Evolutionary conservation across 2,888 invertebrate species (phyloP).

Genomic region (Torymus auratus): DNA sequence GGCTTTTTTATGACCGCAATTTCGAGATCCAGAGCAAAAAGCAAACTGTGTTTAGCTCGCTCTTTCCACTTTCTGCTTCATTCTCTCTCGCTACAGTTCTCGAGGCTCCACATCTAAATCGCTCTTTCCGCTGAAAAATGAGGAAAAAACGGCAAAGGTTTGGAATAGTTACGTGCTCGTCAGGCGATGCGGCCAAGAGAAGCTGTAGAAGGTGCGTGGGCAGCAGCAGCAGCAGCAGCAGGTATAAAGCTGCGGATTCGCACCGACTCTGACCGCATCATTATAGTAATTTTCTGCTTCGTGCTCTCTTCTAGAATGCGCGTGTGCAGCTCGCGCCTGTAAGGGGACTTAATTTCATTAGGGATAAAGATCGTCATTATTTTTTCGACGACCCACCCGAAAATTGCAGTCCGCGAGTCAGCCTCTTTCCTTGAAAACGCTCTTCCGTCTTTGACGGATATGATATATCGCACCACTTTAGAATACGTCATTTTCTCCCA

Average conservation of each 20-base stretch:
- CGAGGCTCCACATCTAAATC: conserved; percentile 46
- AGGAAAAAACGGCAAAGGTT: conserved; percentile 58
- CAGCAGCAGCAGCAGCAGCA: background rate
- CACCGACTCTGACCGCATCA: conserved; percentile 65
- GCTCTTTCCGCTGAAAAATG: conserved; percentile 58
- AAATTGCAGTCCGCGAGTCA: conserved; percentile 65
- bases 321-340: conserved; percentile 64
- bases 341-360: conserved; percentile 75
- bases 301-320: background rate
- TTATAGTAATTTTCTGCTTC: conserved; percentile 76
- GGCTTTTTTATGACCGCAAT: conserved; percentile 74
- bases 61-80: conserved; percentile 31
- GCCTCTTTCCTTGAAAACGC: conserved; percentile 54
- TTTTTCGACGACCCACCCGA: conserved; percentile 65
- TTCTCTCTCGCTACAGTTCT: conserved; percentile 29
- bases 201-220: conserved; percentile 50
- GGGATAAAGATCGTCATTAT: conserved; percentile 76
- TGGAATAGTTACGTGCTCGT: conserved; percentile 57
- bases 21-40: conserved; percentile 72
- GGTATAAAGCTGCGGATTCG: conserved; percentile 19
- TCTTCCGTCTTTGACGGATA: conserved; percentile 36
- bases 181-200: background rate
- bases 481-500: background rate
- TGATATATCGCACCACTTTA: conserved; percentile 43
- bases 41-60: conserved; percentile 69